These are phyloP conservation scores for Raja brachyura DNA, from an alignment of 2,113 vertebrate genomes.

Conservation along the genomic window DNA sequence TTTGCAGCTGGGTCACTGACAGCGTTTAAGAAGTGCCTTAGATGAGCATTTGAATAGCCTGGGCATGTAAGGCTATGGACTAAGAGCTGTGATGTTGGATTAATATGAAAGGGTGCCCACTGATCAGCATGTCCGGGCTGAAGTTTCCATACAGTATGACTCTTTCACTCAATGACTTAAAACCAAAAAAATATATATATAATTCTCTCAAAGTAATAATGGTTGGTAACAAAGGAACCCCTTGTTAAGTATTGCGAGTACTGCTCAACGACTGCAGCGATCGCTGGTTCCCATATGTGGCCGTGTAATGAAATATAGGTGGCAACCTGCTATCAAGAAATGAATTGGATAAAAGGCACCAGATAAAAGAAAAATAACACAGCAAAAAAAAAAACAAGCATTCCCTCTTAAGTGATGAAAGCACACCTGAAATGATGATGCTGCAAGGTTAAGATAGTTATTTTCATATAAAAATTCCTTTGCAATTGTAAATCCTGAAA, in stretches of 20 bases:
- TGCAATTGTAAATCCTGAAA: background rate
- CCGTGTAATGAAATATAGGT: background rate
- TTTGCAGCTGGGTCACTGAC: too few relatives aligned
- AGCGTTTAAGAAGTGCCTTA: too few relatives aligned
- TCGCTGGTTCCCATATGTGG: background rate
- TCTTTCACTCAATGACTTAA: too few relatives aligned
- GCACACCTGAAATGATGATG: background rate
- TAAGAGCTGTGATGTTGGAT: too few relatives aligned
- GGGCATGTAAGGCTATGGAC: too few relatives aligned
- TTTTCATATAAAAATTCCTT: background rate
- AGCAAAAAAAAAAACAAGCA: background rate
- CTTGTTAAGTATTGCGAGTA: background rate
- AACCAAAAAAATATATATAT: background rate
- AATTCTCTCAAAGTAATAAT: background rate
- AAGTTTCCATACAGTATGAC: too few relatives aligned
- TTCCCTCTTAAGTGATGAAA: background rate
- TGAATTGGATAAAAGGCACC: background rate
- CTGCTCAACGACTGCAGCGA: background rate
- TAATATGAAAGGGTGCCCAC: too few relatives aligned
- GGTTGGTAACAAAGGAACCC: background rate
- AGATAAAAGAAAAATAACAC: background rate
- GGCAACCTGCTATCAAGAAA: background rate
- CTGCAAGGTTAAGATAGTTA: background rate
- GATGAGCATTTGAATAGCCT: too few relatives aligned
- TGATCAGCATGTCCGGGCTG: too few relatives aligned